These are phyloP conservation scores for Odocoileus hemionus DNA, from an alignment of 2,113 vertebrate genomes.

Conservation along the genomic window DNA sequence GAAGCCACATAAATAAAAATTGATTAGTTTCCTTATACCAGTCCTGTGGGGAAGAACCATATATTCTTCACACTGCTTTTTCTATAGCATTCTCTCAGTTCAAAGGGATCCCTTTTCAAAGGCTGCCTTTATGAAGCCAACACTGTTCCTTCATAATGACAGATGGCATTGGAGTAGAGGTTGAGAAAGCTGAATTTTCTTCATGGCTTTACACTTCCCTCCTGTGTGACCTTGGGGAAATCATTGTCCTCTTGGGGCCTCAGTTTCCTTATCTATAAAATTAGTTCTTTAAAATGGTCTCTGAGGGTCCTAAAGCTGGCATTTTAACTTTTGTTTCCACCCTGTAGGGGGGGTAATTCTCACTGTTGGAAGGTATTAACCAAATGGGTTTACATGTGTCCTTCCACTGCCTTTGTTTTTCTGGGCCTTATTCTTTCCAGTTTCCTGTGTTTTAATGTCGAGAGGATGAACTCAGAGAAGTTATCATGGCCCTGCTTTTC, in stretches of 20 bases:
- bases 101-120: neutral
- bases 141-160: neutral
- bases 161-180: neutral
- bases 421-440: neutral
- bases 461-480: neutral
- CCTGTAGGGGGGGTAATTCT: neutral
- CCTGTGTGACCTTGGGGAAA: neutral
- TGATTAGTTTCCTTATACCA: neutral
- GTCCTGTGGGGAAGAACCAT: neutral
- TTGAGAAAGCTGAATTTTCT: neutral
- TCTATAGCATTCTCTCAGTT: neutral
- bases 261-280: neutral
- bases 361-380: neutral
- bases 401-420: neutral
- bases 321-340: neutral
- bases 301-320: neutral
- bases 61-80: neutral
- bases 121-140: neutral
- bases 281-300: neutral
- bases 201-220: neutral
- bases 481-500: neutral
- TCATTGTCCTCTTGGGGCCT: neutral
- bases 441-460: neutral
- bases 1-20: constrained; percentile 10
- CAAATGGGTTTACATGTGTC: neutral